Evolutionary conservation across 2,797 vertebrate species (phyloP).

Genomic region (Sebastes wilsoni): DNA sequence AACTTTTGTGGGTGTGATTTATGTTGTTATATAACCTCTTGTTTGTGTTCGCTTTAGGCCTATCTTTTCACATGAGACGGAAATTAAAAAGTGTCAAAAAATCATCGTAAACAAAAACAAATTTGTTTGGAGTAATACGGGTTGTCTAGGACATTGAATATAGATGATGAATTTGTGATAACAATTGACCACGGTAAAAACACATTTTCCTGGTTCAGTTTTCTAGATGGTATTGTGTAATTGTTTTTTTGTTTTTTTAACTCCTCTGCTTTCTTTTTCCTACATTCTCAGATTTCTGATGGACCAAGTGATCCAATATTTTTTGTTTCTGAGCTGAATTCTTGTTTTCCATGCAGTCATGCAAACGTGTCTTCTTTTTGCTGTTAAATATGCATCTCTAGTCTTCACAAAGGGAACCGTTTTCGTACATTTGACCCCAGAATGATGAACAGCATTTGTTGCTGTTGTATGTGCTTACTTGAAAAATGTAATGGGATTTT

Average conservation of each 20-base stretch:
- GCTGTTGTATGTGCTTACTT: slow-evolving; percentile 2
- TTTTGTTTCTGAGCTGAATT: neutral
- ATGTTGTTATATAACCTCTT: neutral
- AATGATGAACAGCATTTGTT: neutral
- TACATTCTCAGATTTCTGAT: neutral
- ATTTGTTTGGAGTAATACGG: slow-evolving; percentile 10
- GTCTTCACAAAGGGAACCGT: slow-evolving; percentile 21
- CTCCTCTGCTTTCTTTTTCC: neutral
- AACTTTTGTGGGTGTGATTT: neutral
- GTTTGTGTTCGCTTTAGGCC: neutral
- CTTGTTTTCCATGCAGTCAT: neutral
- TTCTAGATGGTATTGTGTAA: neutral
- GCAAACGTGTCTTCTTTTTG: neutral
- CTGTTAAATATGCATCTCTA: neutral
- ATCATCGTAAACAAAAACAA: neutral
- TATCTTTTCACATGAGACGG: neutral
- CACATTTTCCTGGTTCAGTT: neutral
- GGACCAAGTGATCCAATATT: slow-evolving; percentile 20
- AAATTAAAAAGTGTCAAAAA: slow-evolving; percentile 14
- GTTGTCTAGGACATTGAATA: slow-evolving; percentile 2
- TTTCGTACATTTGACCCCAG: slow-evolving; percentile 2
- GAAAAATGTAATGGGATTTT: neutral
- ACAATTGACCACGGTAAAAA: neutral
- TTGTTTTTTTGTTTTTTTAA: neutral
- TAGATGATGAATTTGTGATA: neutral